These are phyloP conservation scores for Anhinga rufa DNA, from an alignment of 2,113 vertebrate species.

Conservation along the genomic window DNA sequence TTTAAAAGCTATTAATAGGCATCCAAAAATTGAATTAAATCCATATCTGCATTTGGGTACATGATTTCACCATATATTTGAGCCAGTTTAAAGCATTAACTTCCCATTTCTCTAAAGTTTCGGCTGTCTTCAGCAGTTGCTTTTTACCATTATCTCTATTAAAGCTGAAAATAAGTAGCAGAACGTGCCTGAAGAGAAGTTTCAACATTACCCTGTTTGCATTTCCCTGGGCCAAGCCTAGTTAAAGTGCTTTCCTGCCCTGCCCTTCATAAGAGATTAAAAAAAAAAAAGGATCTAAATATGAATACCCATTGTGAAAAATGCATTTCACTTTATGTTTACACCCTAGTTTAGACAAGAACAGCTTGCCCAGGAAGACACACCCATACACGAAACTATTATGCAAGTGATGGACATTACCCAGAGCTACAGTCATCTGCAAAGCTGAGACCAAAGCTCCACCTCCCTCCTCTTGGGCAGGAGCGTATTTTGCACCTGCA, in stretches of 20 bases:
- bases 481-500: background rate
- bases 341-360: background rate
- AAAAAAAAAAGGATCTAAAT: background rate
- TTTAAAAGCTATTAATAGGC: background rate
- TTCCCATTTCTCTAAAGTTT: background rate
- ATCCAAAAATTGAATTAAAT: background rate
- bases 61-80: background rate
- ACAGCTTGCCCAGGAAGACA: background rate
- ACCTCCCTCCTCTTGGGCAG: background rate
- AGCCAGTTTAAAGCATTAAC: background rate
- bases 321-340: background rate
- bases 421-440: background rate
- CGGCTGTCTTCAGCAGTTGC: background rate
- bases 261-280: background rate
- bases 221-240: background rate
- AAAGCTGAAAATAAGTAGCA: background rate
- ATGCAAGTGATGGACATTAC: background rate
- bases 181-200: background rate
- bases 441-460: background rate
- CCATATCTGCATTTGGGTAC: background rate
- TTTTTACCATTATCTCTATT: background rate
- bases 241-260: background rate
- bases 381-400: slow-evolving; percentile 19
- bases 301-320: background rate
- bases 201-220: background rate